Evolutionary conservation across 2,797 vertebrate genomes (phyloP).

Genomic region (Paguma larvata): DNA sequence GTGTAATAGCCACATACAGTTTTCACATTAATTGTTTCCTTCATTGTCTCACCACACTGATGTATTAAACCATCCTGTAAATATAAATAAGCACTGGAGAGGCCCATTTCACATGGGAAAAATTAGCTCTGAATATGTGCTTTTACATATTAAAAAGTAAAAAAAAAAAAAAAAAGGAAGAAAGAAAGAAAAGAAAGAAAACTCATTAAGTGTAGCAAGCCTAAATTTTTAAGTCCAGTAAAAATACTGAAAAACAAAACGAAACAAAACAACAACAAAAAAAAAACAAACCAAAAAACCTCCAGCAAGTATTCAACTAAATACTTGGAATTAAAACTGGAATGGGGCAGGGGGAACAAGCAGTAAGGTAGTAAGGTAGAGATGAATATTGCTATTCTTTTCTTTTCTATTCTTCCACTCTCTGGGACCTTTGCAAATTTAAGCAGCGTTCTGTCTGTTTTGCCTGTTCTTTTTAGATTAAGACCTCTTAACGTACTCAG

Average conservation of each 20-base stretch:
- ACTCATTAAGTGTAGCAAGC: conserved; percentile 66
- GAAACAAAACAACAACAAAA: background rate
- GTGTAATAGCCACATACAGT: conserved; percentile 96
- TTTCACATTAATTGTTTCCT: conserved; percentile 97
- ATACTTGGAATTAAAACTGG: conserved; percentile 47
- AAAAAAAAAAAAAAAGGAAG: conserved; percentile 25
- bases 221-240: conserved; percentile 67
- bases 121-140: conserved; percentile 74
- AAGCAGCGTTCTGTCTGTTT: background rate
- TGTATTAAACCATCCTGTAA: conserved; percentile 97
- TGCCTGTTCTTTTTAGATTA: conserved; percentile 47
- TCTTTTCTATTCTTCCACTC: conserved; percentile 14
- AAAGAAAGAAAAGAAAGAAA: conserved; percentile 57
- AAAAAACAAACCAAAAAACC: conserved; percentile 45
- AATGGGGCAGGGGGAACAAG: background rate
- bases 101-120: conserved; percentile 76
- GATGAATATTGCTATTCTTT: background rate
- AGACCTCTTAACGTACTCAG: conserved; percentile 31
- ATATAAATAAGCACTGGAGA: conserved; percentile 82
- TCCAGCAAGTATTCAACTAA: conserved; percentile 57
- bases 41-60: conserved; percentile 99
- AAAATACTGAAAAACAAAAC: conserved; percentile 42
- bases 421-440: conserved; percentile 49
- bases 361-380: background rate
- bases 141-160: conserved; percentile 71